A percentile compares a stretch with the other conserved stretches of the same genome.
Conservation (phyloP, 2,797 vertebrate genomes). For the Peromyscus nudipes region DNA sequence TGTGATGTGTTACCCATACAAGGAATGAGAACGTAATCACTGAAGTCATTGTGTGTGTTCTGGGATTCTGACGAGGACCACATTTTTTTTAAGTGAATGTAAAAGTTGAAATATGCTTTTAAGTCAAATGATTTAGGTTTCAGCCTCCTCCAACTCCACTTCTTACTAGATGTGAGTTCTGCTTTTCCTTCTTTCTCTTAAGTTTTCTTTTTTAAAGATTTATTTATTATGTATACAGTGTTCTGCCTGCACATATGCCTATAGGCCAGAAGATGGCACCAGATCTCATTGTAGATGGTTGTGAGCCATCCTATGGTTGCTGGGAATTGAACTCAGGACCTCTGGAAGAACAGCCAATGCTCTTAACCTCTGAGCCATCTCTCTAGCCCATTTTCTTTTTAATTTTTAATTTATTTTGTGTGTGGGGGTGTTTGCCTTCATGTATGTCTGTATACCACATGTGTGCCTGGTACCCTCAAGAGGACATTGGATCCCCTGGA, state of each 20-base stretch:
- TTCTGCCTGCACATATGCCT: too few relatives aligned
- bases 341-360: too few relatives aligned
- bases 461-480: neutral
- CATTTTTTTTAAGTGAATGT: neutral
- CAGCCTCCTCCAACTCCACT: neutral
- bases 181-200: neutral
- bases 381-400: too few relatives aligned
- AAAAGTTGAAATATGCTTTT: constrained; percentile 1
- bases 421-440: neutral
- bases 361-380: too few relatives aligned
- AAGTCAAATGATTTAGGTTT: neutral
- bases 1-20: neutral
- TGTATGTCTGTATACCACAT: neutral
- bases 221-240: too few relatives aligned
- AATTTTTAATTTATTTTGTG: neutral
- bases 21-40: neutral
- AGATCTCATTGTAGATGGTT: too few relatives aligned
- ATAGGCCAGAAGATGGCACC: too few relatives aligned
- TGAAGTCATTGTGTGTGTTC: neutral
- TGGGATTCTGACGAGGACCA: neutral
- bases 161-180: neutral
- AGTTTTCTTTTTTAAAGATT: too few relatives aligned
- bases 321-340: too few relatives aligned
- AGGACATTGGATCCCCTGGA: neutral
- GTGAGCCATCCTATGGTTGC: too few relatives aligned